A percentile compares a stretch with the other conserved stretches of the same genome.
These are phyloP conservation scores for Eupeodes latifasciatus DNA, from an alignment of 2,888 invertebrate genomes.

Conservation along the genomic window DNA sequence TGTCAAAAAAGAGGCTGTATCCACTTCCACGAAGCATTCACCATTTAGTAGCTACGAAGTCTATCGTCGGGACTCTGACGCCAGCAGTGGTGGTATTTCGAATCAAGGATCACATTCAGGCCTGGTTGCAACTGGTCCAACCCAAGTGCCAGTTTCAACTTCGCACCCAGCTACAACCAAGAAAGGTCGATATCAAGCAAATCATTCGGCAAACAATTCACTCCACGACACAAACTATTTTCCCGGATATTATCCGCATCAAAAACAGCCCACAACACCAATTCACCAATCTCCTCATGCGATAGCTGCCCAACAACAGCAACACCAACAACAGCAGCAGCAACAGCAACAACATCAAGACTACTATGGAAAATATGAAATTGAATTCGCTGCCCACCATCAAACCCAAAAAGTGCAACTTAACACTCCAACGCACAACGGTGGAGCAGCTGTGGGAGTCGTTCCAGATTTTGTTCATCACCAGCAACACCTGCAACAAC, in stretches of 20 bases:
- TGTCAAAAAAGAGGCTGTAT: slow-evolving; percentile 84
- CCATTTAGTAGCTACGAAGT: slow-evolving; percentile 82
- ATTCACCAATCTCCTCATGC: slow-evolving; percentile 75
- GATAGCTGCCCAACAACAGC: slow-evolving; percentile 61
- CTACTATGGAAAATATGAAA: slow-evolving; percentile 83
- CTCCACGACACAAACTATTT: slow-evolving; percentile 80
- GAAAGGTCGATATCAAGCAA: slow-evolving; percentile 61
- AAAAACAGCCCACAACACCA: slow-evolving; percentile 77
- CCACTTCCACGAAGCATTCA: slow-evolving; percentile 83
- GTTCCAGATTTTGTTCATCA: slow-evolving; percentile 66
- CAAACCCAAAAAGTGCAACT: slow-evolving; percentile 78
- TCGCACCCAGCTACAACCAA: slow-evolving; percentile 53
- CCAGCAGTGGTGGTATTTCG: slow-evolving; percentile 76
- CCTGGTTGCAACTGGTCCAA: slow-evolving; percentile 41
- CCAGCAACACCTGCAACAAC: slow-evolving; percentile 78
- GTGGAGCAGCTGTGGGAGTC: slow-evolving; percentile 35
- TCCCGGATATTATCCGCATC: slow-evolving; percentile 81
- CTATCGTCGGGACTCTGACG: slow-evolving; percentile 79
- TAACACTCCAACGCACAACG: slow-evolving; percentile 60
- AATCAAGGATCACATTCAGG: slow-evolving; percentile 77
- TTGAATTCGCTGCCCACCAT: slow-evolving; percentile 80
- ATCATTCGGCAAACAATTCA: slow-evolving; percentile 65
- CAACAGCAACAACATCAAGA: slow-evolving; percentile 80
- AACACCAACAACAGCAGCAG: slow-evolving; percentile 74
- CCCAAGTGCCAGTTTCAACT: slow-evolving; percentile 62